Percentiles rank a stretch among this genome's conserved stretches.
These are phyloP conservation scores for Parochlus steinenii DNA, from an alignment of 2,888 invertebrate genomes.

Conservation along the genomic window DNA sequence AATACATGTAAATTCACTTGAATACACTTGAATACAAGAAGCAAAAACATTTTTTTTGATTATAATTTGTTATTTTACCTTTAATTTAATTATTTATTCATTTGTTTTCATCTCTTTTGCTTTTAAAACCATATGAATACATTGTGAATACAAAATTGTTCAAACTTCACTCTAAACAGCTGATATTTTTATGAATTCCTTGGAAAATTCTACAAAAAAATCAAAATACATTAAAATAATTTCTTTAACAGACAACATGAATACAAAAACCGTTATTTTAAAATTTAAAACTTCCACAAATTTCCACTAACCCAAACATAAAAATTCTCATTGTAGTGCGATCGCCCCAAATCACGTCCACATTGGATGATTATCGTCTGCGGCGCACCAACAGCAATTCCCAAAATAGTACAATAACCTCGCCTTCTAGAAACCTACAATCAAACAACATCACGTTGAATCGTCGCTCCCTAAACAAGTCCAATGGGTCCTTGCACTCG, in stretches of 20 bases:
- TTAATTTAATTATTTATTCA: conserved; percentile 1
- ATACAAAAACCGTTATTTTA: not conserved
- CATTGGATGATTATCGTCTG: conserved; percentile 9
- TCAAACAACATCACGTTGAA: conserved; percentile 17
- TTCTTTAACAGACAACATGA: not conserved
- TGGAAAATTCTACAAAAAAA: no score
- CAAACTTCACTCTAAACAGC: not conserved
- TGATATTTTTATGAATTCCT: not conserved
- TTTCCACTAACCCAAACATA: not conserved
- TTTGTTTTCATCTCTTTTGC: not conserved
- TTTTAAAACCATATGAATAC: not conserved
- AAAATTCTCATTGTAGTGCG: conserved; percentile 9
- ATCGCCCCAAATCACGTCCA: conserved; percentile 10
- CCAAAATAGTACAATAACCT: conserved; percentile 12
- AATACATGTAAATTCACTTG: conserved; percentile 3
- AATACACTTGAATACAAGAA: no score
- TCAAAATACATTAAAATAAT: not conserved
- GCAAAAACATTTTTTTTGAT: no score
- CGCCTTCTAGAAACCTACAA: conserved; percentile 12
- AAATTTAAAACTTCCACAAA: not conserved
- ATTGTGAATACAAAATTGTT: not conserved
- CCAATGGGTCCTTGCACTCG: conserved; percentile 65
- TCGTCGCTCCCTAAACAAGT: conserved; percentile 60
- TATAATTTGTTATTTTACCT: no score
- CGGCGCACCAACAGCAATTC: conserved; percentile 9